These are phyloP conservation scores for Bactericera cockerelli DNA, from an alignment of 1,140 invertebrate species.

Conservation along the genomic window DNA sequence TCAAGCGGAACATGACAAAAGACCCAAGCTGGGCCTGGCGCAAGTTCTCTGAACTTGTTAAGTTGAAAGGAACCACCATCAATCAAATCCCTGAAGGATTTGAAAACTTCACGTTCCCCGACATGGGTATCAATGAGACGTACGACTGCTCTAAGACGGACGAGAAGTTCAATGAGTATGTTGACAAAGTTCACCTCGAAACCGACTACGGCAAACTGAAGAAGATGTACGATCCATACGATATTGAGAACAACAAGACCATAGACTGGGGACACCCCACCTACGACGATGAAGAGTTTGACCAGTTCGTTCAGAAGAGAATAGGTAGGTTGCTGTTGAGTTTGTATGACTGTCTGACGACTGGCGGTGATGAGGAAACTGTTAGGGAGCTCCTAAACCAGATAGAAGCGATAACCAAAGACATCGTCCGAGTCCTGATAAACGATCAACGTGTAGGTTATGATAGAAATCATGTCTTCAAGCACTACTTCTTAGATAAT, in stretches of 20 bases:
- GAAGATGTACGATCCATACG: background rate
- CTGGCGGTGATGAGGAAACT: too few species aligned
- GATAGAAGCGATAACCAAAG: too few species aligned
- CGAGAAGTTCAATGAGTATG: background rate
- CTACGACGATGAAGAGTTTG: conserved; percentile 1
- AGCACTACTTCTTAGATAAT: too few species aligned
- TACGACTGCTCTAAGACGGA: background rate
- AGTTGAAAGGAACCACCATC: background rate
- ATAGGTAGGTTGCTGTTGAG: conserved; percentile 4
- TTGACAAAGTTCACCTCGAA: background rate
- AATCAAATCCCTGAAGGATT: background rate
- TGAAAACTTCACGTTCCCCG: background rate
- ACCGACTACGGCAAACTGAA: background rate
- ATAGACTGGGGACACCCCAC: background rate
- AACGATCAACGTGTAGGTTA: too few species aligned
- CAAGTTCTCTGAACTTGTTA: background rate
- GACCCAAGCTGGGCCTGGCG: background rate
- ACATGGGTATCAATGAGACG: background rate
- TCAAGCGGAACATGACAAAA: background rate
- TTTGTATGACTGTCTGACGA: background rate
- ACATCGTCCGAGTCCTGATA: too few species aligned
- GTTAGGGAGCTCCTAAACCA: too few species aligned
- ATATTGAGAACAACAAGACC: background rate
- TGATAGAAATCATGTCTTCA: too few species aligned
- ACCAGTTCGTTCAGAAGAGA: background rate